These are phyloP conservation scores for Torymus aiolomorphi DNA, from an alignment of 2,888 invertebrate genomes.

Conservation along the genomic window DNA sequence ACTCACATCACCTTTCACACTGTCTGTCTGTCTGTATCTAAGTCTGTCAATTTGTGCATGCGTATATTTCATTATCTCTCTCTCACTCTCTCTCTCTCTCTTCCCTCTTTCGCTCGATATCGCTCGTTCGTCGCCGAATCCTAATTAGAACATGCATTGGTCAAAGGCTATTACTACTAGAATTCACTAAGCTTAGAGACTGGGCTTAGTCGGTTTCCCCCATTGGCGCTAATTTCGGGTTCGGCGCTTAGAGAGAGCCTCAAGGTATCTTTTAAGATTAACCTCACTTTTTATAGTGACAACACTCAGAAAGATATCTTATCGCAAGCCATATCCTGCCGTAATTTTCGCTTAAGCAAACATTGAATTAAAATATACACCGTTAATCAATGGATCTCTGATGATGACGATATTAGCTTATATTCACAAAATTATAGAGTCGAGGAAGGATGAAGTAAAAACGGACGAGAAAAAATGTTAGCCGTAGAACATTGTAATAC, in stretches of 20 bases:
- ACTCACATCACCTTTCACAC: no score
- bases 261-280: not conserved
- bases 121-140: constrained; percentile 35
- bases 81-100: no score
- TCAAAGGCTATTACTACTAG: constrained; percentile 70
- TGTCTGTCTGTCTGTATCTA: no score
- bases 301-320: constrained; percentile 33
- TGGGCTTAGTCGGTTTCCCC: constrained; percentile 22
- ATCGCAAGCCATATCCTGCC: constrained; percentile 8
- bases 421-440: constrained; percentile 15
- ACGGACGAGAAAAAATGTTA: not conserved
- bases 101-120: not conserved
- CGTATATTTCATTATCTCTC: no score
- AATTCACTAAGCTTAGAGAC: constrained; percentile 59
- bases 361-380: not conserved
- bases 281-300: not conserved
- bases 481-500: not conserved
- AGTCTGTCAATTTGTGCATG: no score
- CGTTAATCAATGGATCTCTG: no score
- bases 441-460: not conserved
- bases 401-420: not conserved
- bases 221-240: not conserved
- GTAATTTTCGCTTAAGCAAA: constrained; percentile 47
- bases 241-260: not conserved
- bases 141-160: constrained; percentile 71